Conservation (phyloP, 1,140 invertebrate species). For the Drosophila tristis region DNA sequence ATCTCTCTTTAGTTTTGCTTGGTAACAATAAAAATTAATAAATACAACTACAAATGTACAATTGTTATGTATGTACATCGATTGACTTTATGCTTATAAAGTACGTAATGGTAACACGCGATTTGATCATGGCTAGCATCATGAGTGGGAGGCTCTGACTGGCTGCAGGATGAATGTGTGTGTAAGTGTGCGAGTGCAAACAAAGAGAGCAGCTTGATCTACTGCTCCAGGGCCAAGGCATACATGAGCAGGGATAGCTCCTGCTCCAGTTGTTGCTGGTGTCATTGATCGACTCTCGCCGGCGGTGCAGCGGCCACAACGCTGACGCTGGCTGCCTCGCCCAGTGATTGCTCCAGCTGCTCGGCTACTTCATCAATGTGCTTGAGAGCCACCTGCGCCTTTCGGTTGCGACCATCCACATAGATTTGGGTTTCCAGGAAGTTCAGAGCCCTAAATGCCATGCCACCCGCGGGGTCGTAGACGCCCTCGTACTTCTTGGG, state of each 20-base stretch:
- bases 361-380: constrained; percentile 48
- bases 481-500: constrained; percentile 49
- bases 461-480: constrained; percentile 69
- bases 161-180: constrained; percentile 37
- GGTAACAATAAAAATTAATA: constrained; percentile 81
- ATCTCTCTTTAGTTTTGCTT: constrained; percentile 62
- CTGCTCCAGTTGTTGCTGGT: constrained; percentile 28
- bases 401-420: constrained; percentile 59
- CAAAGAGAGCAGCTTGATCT: constrained; percentile 24
- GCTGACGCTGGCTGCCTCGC: constrained; percentile 32
- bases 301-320: constrained; percentile 13
- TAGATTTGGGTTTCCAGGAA: constrained; percentile 77
- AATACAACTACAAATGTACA: constrained; percentile 73
- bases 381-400: constrained; percentile 34
- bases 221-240: constrained; percentile 49
- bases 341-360: constrained; percentile 49
- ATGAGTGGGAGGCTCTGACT: constrained; percentile 23
- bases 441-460: constrained; percentile 74
- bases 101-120: constrained; percentile 58
- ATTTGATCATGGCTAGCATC: constrained; percentile 52
- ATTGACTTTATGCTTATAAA: constrained; percentile 68
- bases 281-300: constrained; percentile 38
- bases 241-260: constrained; percentile 57
- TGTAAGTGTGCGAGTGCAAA: constrained; percentile 9
- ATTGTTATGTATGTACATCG: constrained; percentile 52